These are phyloP conservation scores for Myathropa florea DNA, from an alignment of 2,888 invertebrate genomes.

Conservation along the genomic window DNA sequence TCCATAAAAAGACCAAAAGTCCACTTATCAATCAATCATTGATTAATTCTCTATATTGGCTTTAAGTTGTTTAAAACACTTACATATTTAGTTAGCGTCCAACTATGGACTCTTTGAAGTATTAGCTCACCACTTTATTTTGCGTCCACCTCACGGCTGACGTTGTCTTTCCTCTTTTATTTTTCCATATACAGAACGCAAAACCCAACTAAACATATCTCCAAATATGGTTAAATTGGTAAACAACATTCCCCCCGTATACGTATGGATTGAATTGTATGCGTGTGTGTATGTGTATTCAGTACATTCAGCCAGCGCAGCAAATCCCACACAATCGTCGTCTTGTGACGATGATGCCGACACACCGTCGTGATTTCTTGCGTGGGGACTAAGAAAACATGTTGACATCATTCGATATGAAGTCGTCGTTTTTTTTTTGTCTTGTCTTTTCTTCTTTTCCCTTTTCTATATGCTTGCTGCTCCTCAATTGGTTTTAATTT, in stretches of 20 bases:
- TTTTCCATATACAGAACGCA: conserved; percentile 42
- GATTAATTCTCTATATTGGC: not conserved
- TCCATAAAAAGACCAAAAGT: not conserved
- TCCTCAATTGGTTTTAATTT: conserved; percentile 47
- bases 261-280: not conserved
- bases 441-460: not conserved
- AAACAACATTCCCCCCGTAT: conserved; percentile 61
- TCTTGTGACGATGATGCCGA: conserved; percentile 6
- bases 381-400: conserved; percentile 16
- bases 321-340: conserved; percentile 31
- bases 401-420: conserved; percentile 50
- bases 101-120: not conserved
- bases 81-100: not conserved
- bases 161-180: conserved; percentile 46
- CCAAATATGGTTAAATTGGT: conserved; percentile 68
- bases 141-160: not conserved
- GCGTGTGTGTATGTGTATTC: not conserved
- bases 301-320: not conserved
- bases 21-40: conserved; percentile 34
- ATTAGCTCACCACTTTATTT: conserved; percentile 51
- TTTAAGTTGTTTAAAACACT: not conserved
- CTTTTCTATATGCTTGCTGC: not conserved
- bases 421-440: not conserved
- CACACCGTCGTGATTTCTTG: not conserved
- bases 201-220: conserved; percentile 36